These are phyloP conservation scores for Aphyosemion australe DNA, from an alignment of 2,113 vertebrate species.

Conservation along the genomic window DNA sequence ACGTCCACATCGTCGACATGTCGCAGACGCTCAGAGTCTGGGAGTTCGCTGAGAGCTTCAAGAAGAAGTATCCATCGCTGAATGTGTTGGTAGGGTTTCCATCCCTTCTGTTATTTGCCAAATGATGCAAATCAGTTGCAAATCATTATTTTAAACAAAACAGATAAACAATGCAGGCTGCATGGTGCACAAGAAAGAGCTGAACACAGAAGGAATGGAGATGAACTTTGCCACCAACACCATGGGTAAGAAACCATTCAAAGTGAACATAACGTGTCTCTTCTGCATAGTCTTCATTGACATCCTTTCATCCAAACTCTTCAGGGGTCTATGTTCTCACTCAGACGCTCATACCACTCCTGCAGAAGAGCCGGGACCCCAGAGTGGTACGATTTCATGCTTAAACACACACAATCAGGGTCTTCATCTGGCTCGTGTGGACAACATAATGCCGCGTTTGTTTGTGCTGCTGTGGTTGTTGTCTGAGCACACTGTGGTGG, in stretches of 20 bases:
- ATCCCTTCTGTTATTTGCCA: conserved; percentile 3
- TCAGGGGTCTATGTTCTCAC: conserved; percentile 77
- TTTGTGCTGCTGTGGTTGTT: conserved; percentile 43
- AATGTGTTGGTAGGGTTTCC: conserved; percentile 72
- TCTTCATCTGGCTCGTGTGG: conserved; percentile 38
- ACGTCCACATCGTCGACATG: conserved; percentile 75
- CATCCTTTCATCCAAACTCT: neutral
- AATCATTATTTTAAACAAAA: neutral
- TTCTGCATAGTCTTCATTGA: neutral
- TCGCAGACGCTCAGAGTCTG: conserved; percentile 72
- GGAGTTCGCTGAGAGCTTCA: conserved; percentile 79
- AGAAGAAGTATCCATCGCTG: conserved; percentile 67
- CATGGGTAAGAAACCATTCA: conserved; percentile 67
- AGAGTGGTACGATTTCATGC: conserved; percentile 70
- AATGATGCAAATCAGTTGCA: neutral
- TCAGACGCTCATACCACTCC: conserved; percentile 75
- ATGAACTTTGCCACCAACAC: conserved; percentile 80
- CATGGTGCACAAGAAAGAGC: conserved; percentile 73
- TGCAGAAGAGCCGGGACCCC: conserved; percentile 76
- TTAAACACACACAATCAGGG: conserved; percentile 18
- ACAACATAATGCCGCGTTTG: conserved; percentile 60
- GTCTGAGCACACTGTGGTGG: conserved; percentile 51
- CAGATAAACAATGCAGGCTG: conserved; percentile 81
- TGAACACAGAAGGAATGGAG: conserved; percentile 73
- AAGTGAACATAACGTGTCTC: neutral